These are phyloP conservation scores for Cylindroiulus punctatus DNA, from an alignment of 2,888 invertebrate species.

Conservation along the genomic window DNA sequence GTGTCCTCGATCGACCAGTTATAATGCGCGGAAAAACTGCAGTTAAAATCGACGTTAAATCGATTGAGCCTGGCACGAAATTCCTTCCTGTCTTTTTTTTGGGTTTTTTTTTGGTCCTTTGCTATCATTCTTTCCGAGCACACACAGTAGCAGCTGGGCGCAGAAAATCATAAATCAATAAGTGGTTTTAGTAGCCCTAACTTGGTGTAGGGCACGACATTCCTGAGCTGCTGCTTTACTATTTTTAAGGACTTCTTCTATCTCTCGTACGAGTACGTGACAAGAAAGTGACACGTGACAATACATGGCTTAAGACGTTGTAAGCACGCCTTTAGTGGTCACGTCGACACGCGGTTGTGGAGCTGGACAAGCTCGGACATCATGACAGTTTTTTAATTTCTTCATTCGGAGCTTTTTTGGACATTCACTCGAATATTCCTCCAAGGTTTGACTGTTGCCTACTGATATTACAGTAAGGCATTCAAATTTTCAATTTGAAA, in stretches of 20 bases:
- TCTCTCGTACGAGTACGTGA: constrained; percentile 2
- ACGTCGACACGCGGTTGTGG: background rate
- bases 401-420: background rate
- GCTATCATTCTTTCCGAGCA: background rate
- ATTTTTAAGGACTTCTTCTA: background rate
- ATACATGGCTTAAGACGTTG: constrained; percentile 3
- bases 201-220: background rate
- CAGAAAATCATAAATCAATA: constrained; percentile 30
- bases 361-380: background rate
- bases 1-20: background rate
- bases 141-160: background rate
- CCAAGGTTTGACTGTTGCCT: no score
- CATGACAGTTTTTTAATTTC: background rate
- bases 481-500: no score
- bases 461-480: no score
- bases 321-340: background rate
- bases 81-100: background rate
- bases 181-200: constrained; percentile 7
- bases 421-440: background rate
- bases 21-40: background rate
- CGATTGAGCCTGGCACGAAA: constrained; percentile 8
- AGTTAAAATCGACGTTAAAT: constrained; percentile 34
- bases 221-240: background rate
- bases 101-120: background rate
- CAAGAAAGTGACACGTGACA: constrained; percentile 16